These are phyloP conservation scores for Corythornis leucogaster DNA, from an alignment of 2,797 vertebrate genomes.

Conservation along the genomic window DNA sequence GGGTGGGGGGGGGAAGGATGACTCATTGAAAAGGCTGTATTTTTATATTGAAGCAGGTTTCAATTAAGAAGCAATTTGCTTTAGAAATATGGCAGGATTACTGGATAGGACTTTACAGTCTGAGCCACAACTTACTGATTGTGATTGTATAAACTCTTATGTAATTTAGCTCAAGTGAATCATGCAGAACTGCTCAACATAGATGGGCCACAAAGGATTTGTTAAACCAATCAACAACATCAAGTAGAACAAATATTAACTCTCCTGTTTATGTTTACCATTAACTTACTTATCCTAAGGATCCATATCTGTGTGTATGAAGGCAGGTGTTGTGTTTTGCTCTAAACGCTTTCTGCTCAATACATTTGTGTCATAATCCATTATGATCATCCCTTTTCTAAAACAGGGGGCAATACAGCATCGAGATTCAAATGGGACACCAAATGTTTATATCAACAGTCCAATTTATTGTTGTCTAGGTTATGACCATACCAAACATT, in stretches of 20 bases:
- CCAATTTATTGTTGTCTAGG: slow-evolving; percentile 6
- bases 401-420: slow-evolving; percentile 39
- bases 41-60: slow-evolving; percentile 65
- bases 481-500: slow-evolving; percentile 3
- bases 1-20: neutral
- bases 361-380: slow-evolving; percentile 41
- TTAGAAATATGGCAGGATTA: slow-evolving; percentile 66
- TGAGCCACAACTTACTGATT: slow-evolving; percentile 52
- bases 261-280: slow-evolving; percentile 68
- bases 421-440: slow-evolving; percentile 5
- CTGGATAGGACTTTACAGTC: slow-evolving; percentile 39
- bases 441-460: neutral
- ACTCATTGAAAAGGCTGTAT: slow-evolving; percentile 16
- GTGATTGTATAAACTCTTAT: slow-evolving; percentile 47
- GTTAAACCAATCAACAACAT: slow-evolving; percentile 60
- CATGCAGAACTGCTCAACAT: slow-evolving; percentile 32
- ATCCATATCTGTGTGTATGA: slow-evolving; percentile 47
- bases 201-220: slow-evolving; percentile 70
- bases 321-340: slow-evolving; percentile 30
- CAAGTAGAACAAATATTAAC: slow-evolving; percentile 71
- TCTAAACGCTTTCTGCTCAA: slow-evolving; percentile 50
- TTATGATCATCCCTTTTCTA: slow-evolving; percentile 46
- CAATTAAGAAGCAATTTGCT: slow-evolving; percentile 67
- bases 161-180: slow-evolving; percentile 59
- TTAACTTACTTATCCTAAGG: slow-evolving; percentile 74